Conservation (phyloP, 2,888 invertebrate species). For the Abscondita cerata region DNA sequence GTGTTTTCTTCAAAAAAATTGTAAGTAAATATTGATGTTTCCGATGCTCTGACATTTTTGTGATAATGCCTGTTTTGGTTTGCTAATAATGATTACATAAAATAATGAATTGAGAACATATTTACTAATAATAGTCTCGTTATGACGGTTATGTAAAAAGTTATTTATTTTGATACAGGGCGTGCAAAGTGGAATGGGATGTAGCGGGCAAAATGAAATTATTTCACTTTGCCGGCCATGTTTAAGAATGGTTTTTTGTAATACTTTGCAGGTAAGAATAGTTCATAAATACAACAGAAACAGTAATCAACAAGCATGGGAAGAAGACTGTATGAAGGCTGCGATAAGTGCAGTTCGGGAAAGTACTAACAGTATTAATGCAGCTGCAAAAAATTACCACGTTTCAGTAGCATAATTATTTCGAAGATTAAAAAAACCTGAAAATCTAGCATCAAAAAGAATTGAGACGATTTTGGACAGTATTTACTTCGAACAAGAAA, state of each 20-base stretch:
- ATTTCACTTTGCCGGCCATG: neutral
- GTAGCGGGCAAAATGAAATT: neutral
- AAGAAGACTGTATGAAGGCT: neutral
- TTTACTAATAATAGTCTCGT: neutral
- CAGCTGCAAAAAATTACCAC: neutral
- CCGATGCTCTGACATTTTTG: too few relatives aligned
- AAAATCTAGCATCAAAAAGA: neutral
- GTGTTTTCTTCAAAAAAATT: too few relatives aligned
- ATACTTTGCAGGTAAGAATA: neutral
- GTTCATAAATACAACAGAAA: slow-evolving; percentile 1
- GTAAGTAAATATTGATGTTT: too few relatives aligned
- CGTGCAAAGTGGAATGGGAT: neutral
- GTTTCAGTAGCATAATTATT: neutral
- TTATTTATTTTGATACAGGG: neutral
- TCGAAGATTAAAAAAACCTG: neutral
- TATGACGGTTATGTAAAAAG: neutral
- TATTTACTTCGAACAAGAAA: neutral
- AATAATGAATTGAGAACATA: slow-evolving; percentile 1
- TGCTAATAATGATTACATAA: neutral
- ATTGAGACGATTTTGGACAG: neutral
- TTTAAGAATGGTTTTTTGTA: neutral
- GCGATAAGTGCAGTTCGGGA: neutral
- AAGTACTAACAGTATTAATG: neutral
- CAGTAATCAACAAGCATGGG: neutral
- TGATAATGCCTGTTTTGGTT: neutral